Base-by-base conservation (phyloP, 2,888 invertebrate species). In the Nezara viridula region DNA sequence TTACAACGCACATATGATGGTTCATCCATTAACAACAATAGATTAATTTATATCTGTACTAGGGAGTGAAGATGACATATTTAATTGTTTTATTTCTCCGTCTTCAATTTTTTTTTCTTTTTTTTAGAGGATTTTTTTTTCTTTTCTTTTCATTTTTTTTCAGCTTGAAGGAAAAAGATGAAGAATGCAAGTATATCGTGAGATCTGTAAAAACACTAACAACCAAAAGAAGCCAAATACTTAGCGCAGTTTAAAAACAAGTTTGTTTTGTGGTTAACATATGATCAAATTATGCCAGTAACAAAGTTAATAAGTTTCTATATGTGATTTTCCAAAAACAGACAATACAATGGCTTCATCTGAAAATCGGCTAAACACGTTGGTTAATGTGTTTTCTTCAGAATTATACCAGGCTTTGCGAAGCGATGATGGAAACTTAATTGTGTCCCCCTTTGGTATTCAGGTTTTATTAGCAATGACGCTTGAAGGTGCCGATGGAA, bases 381-480 rank as follows among this genome's bases (percentile, higher is more conserved):
- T 40, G 24, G 12, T 3, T 14, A 44, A 81, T 44, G 7, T 9
- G 14, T 81, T 81, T 44, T 1, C 81, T 44, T 44, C n/a, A 81
- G 44, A 81, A 19, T n/a, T 81, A 37, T 44, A 81, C n/a, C 24
- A 44, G 44, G 86, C n/a, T 21, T 60, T 86, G 60, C 49, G 40
- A 5, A 55, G 60, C 1, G 52, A 37, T 10, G 14, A 14, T 44
- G 60, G 44, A 40, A 86, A 86, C n/a, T 40, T 60, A 55, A 44
- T 86, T n/a, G 1, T 52, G 24, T 86, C 60, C 4, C 86, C 86
- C 0, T 32, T 86, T 19, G 52, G 60, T 44, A 10, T 40, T 60
- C 55, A 60, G 37, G 21, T 86, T 4, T 50, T 86, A n/a, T n/a
- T 86, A 27, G 37, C 52, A n/a, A 52, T 86, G 60, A 52, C 44